Conservation (phyloP, 2,113 vertebrate species). For the Limanda limanda region DNA sequence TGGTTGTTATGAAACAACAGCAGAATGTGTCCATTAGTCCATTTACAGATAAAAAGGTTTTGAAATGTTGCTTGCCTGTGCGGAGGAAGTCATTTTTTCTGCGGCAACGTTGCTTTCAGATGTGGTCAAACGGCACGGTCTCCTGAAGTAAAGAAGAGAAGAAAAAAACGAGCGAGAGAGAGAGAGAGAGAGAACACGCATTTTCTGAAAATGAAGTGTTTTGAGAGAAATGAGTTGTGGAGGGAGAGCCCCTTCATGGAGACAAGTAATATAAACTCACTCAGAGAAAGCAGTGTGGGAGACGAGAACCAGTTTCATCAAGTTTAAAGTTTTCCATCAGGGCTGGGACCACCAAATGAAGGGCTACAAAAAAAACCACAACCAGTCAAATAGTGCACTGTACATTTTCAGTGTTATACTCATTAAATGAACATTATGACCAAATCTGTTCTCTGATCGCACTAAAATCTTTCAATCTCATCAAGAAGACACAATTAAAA, state of each 20-base stretch:
- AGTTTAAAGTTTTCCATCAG: slow-evolving; percentile 75
- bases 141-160: slow-evolving; percentile 54
- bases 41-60: slow-evolving; percentile 44
- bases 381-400: slow-evolving; percentile 51
- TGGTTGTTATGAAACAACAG: slow-evolving; percentile 36
- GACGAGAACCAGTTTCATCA: slow-evolving; percentile 77
- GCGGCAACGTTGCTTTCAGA: slow-evolving; percentile 73
- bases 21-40: slow-evolving; percentile 38
- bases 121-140: slow-evolving; percentile 70
- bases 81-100: slow-evolving; percentile 73
- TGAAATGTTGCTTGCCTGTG: slow-evolving; percentile 49
- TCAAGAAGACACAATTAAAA: slow-evolving; percentile 1
- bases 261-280: slow-evolving; percentile 79
- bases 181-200: slow-evolving; percentile 34
- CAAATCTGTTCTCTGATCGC: slow-evolving; percentile 1
- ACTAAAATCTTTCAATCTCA: slow-evolving; percentile 15
- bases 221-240: slow-evolving; percentile 80
- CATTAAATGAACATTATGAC: slow-evolving; percentile 20
- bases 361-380: slow-evolving; percentile 46
- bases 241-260: slow-evolving; percentile 75
- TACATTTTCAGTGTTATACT: slow-evolving; percentile 14
- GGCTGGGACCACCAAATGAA: slow-evolving; percentile 70
- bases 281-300: slow-evolving; percentile 78
- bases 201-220: slow-evolving; percentile 81
- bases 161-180: too few relatives aligned